A percentile compares a stretch with the other conserved stretches of the same genome.
Conservation (phyloP, 2,113 vertebrate species). For the Ursus arctos region DNA sequence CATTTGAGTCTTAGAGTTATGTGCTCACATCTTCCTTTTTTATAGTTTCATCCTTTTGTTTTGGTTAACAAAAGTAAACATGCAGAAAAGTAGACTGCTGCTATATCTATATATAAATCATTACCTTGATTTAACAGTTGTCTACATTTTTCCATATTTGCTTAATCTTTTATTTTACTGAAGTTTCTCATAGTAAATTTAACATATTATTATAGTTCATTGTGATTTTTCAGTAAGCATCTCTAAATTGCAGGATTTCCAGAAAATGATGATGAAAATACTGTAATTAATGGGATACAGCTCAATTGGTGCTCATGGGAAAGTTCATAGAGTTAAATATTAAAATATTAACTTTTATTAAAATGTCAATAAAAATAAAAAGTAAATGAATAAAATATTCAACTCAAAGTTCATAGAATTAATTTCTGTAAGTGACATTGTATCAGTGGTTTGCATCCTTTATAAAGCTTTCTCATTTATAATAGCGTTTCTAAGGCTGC, state of each 20-base stretch:
- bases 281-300: not conserved
- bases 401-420: not conserved
- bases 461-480: not conserved
- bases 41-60: slow-evolving; percentile 1
- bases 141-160: not conserved
- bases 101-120: not conserved
- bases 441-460: not conserved
- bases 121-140: not conserved
- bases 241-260: slow-evolving; percentile 48
- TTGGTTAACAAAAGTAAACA: slow-evolving; percentile 25
- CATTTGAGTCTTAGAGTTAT: not conserved
- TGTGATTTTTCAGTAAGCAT: not conserved
- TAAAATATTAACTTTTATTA: slow-evolving; percentile 30
- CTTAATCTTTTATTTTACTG: slow-evolving; percentile 13
- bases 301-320: not conserved
- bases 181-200: slow-evolving; percentile 1
- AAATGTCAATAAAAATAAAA: slow-evolving; percentile 40
- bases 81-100: not conserved
- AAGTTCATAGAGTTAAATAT: slow-evolving; percentile 44
- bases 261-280: slow-evolving; percentile 12
- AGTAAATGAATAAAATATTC: slow-evolving; percentile 6
- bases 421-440: not conserved
- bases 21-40: not conserved
- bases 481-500: not conserved
- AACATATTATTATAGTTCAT: not conserved